Evolutionary conservation across 2,797 vertebrate species (phyloP), one percentile per base, ranked within the genome.

Genomic region (Manis pentadactyla): DNA sequence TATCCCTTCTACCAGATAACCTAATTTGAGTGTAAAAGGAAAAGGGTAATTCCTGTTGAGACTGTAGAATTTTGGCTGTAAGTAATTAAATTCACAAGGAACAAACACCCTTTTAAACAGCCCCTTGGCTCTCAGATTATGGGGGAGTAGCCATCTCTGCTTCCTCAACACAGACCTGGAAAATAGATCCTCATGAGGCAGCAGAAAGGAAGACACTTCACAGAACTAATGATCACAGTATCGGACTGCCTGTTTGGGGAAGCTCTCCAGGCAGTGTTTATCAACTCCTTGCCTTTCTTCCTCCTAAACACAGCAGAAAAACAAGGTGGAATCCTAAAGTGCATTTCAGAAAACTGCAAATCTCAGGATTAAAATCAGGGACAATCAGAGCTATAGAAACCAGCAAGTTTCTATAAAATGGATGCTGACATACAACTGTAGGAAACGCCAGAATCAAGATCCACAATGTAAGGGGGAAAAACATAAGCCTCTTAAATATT

Each of bases 241-340:
- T 57, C 85, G 69, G 68, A 57, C 68, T 94, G 90, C 74, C 85
- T 87, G 86, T 75, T n/a, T 84, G 51, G 79, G 91, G 78, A 96
- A 75, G 29, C 49, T 77, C 78, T 89, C 31, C 63, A 25, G 66
- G 85, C 66, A 75, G 11, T 96, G 66, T 96, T 96, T 96, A 95
- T 59, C 64, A 63, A 73, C 14, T 55, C 69, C n/a, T 59, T 42
- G 59, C 29, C 29, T 94, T 59, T 93, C 95, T 93, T 96, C 94
- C 69, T 97, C 42, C 85, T 83, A 91, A 95, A 83, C 49, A 87
- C 21, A 89, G 90, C 89, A 87, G 90, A 75, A 95, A 96, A 97
- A 93, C 94, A 91, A 78, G 74, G 86, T 25, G 71, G 78, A 79
- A 71, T 79, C 91, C 42, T 90, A 37, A 92, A 74, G 15, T 27